Evolutionary conservation across 2,797 vertebrate genomes (phyloP).

Genomic region (Leuciscus waleckii): DNA sequence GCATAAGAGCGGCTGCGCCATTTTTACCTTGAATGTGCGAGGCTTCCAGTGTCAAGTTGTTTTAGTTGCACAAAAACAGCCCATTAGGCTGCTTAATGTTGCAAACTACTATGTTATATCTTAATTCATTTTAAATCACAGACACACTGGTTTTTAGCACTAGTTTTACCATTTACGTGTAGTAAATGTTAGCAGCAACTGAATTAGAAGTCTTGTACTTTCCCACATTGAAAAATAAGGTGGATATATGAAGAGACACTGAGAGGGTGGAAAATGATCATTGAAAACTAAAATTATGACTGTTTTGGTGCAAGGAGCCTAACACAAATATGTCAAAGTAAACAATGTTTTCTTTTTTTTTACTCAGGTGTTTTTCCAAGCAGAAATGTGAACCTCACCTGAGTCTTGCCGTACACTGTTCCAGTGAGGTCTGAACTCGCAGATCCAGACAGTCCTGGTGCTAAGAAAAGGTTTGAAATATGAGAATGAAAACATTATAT

Average conservation of each 20-base stretch:
- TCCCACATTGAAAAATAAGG: background rate
- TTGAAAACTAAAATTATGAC: background rate
- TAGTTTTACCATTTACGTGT: background rate
- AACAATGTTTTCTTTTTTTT: background rate
- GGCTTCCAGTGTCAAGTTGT: background rate
- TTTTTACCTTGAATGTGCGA: background rate
- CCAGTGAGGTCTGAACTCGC: conserved; percentile 88
- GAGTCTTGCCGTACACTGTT: conserved; percentile 94
- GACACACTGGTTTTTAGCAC: background rate
- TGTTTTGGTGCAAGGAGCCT: background rate
- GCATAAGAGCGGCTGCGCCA: background rate
- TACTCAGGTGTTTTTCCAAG: background rate
- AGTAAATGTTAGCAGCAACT: background rate
- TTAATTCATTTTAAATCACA: background rate
- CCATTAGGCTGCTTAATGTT: background rate
- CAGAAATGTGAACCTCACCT: conserved; percentile 77
- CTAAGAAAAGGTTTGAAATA: conserved; percentile 56
- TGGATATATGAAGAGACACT: background rate
- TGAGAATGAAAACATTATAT: conserved; percentile 51
- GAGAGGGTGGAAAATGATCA: background rate
- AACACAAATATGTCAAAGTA: too few species aligned
- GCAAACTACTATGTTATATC: background rate
- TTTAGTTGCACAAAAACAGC: background rate
- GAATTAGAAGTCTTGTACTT: background rate
- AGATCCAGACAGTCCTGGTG: conserved; percentile 77